Conservation (phyloP, 2,888 invertebrate species). For the Amiota mariae region DNA sequence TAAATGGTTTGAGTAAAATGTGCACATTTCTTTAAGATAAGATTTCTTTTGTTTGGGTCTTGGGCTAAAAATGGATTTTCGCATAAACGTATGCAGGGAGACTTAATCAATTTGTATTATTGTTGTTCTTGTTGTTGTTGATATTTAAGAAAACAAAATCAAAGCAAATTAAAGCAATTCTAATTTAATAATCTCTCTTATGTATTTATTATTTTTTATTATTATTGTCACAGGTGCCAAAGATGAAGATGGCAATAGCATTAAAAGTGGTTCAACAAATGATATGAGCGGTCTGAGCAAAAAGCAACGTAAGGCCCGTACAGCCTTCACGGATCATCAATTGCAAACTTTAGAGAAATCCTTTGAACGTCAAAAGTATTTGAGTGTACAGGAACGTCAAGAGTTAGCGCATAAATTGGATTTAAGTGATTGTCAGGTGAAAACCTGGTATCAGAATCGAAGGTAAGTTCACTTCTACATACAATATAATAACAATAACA, state of each 20-base stretch:
- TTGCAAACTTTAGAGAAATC: conserved; percentile 96
- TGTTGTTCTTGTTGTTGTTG: too few species aligned
- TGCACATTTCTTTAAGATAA: too few species aligned
- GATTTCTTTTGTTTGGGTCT: too few species aligned
- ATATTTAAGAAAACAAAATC: too few species aligned
- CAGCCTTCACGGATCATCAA: conserved; percentile 99
- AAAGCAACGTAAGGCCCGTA: conserved; percentile 96
- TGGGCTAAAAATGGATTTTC: too few species aligned
- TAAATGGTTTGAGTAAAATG: too few species aligned
- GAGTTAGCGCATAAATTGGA: conserved; percentile 96
- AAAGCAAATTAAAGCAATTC: too few species aligned
- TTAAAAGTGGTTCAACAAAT: conserved; percentile 73
- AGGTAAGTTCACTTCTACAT: conserved; percentile 78
- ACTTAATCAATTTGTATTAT: too few species aligned
- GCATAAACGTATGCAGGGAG: too few species aligned
- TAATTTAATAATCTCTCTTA: too few species aligned
- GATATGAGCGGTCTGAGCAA: conserved; percentile 80
- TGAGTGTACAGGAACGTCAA: conserved; percentile 97
- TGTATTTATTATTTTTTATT: too few species aligned
- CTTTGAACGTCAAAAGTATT: conserved; percentile 97
- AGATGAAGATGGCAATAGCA: conserved; percentile 82
- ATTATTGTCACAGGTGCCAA: conserved; percentile 80
- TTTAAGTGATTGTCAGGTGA: conserved; percentile 98
- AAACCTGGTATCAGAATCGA: conserved; percentile 99
- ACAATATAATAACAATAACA: too few species aligned